These are phyloP conservation scores for Bradysia coprophila DNA, from an alignment of 1,140 invertebrate genomes.

Conservation along the genomic window DNA sequence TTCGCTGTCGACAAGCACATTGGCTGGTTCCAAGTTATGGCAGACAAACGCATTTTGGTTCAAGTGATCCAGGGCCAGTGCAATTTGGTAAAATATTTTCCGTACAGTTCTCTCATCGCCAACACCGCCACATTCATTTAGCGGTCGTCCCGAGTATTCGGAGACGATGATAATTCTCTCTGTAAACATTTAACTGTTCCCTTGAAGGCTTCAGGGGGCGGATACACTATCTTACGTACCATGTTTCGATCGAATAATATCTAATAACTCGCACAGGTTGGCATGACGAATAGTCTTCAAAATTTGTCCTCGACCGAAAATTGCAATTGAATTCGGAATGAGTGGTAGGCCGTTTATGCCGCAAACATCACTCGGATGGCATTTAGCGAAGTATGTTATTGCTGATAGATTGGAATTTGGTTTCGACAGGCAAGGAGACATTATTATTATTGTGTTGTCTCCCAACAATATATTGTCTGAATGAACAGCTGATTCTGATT, in stretches of 20 bases:
- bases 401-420: slow-evolving; percentile 43
- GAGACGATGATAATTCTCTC: slow-evolving; percentile 79
- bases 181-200: too few relatives aligned
- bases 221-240: slow-evolving; percentile 31
- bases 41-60: slow-evolving; percentile 56
- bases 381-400: slow-evolving; percentile 77
- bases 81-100: slow-evolving; percentile 34
- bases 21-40: slow-evolving; percentile 62
- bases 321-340: slow-evolving; percentile 90
- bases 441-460: not conserved
- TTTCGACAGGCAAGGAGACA: slow-evolving; percentile 1
- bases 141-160: slow-evolving; percentile 54
- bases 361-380: slow-evolving; percentile 79
- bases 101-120: not conserved
- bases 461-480: not conserved
- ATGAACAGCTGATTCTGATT: too few relatives aligned
- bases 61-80: slow-evolving; percentile 54
- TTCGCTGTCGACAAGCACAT: slow-evolving; percentile 57
- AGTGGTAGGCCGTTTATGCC: slow-evolving; percentile 88
- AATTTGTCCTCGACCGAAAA: slow-evolving; percentile 72
- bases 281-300: slow-evolving; percentile 63
- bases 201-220: slow-evolving; percentile 7
- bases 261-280: slow-evolving; percentile 74
- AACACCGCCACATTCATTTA: not conserved
- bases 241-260: slow-evolving; percentile 85